Conservation (phyloP, 2,113 vertebrate genomes). For the Baryphthengus martii region DNA sequence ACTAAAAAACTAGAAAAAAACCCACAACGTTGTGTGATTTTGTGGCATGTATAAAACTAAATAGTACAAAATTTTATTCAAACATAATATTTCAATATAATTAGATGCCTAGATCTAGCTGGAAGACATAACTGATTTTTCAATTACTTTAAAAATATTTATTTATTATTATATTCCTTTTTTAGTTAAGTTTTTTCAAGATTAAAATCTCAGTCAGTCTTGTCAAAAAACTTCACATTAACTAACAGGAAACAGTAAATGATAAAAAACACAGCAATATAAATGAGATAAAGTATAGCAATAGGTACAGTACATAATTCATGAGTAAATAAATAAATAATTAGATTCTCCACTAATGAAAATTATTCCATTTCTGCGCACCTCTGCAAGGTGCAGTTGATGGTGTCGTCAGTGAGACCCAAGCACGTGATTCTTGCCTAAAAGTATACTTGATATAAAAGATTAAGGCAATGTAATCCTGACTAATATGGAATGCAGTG, state of each 20-base stretch:
- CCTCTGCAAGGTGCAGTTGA: too few species aligned
- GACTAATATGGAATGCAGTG: too few species aligned
- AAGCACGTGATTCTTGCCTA: too few species aligned
- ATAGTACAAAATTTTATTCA: not conserved
- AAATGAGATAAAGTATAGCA: too few species aligned
- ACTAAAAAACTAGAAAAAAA: not conserved
- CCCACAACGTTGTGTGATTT: rapidly evolving
- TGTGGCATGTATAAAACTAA: not conserved
- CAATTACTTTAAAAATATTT: not conserved
- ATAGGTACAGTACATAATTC: too few species aligned
- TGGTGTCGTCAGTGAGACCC: too few species aligned
- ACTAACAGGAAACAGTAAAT: not conserved
- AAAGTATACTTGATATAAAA: too few species aligned
- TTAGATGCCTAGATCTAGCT: not conserved
- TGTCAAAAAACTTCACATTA: not conserved
- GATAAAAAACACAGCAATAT: not conserved
- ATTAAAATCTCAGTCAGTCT: not conserved
- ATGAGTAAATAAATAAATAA: too few species aligned
- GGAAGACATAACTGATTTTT: not conserved
- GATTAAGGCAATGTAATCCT: too few species aligned
- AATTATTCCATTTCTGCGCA: too few species aligned
- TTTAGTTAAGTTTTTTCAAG: not conserved
- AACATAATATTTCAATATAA: not conserved
- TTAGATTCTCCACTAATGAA: too few species aligned
- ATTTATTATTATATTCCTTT: not conserved